phyloP scores from a whole-genome alignment of 2,113 vertebrate species.

The Ariopsis seemanni region DNA sequence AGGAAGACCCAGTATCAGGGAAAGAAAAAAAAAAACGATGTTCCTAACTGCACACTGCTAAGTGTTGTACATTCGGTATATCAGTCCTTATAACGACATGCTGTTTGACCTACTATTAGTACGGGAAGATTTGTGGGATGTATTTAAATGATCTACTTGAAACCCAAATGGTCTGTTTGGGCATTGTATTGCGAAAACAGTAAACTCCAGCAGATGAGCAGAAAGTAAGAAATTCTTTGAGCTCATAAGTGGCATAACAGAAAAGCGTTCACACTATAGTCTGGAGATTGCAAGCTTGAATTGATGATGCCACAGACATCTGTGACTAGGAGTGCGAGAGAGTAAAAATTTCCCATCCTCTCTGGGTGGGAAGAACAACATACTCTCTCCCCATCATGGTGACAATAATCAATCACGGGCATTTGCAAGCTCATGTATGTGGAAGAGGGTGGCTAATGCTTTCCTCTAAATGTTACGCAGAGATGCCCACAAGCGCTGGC shows the following conservation, averaged over 20 bases:
- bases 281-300: too few relatives aligned
- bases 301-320: neutral
- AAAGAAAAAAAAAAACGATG: neutral
- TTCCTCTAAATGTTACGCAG: neutral
- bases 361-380: neutral
- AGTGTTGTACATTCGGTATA: neutral
- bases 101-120: neutral
- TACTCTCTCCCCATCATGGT: neutral
- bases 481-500: too few relatives aligned
- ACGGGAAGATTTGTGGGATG: too few relatives aligned
- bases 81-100: neutral
- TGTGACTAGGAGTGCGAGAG: neutral
- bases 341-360: neutral
- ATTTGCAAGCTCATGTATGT: too few relatives aligned
- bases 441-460: neutral
- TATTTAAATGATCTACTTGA: neutral
- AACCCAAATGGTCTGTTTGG: neutral
- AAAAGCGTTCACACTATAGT: neutral
- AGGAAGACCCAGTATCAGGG: neutral
- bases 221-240: neutral
- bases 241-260: neutral
- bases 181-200: neutral
- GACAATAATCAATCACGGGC: neutral
- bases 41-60: neutral
- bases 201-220: neutral